Base-by-base conservation (phyloP, 92 coral and sea anemone species). In the Virgularia gustaviana region DNA sequence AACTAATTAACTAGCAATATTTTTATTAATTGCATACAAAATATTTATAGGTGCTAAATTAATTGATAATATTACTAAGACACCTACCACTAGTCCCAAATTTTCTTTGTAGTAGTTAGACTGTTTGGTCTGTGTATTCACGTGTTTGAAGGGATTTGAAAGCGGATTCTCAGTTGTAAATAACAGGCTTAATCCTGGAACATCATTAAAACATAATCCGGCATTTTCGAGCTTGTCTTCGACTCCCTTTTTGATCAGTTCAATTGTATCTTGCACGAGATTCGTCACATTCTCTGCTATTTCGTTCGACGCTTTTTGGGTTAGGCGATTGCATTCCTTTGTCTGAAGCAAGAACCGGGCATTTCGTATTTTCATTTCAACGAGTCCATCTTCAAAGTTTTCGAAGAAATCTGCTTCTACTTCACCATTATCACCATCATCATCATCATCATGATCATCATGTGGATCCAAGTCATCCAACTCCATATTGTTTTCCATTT, bases 71-170 rank as follows among this genome's bases (percentile, higher is more conserved):
- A n/a, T n/a, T n/a, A n/a, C n/a, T n/a, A n/a, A n/a, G n/a, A n/a
- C n/a, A 76, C 78, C 42, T 81, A 81, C 86, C 57, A 81, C 65
- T 61, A 81, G 28, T 54, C 79, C 79, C 70, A 81, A 81, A 43
- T 45, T 68, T 65, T 65, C 64, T 62, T 76, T 81, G 73, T 39
- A 81, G 60, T 76, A 81, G 20, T 68, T 38, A 19, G 55, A 72
- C 70, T 81, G 86, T 30, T 81, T 81, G 53, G 68, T 63, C 54
- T 67, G 70, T 24, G 82, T 66, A 16, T 41, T 45, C 34, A 81
- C 86, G 44, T 81, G 86, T 20, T n/a, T 9, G 42, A 81, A 76
- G 24, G 83, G 83, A 52, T 73, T 80, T 1, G 57, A 60, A 41
- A 64, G 72, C 41, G 81, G 66, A 57, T 80, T 65, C 37, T 73